These are phyloP conservation scores for Oscheius onirici DNA, from an alignment of 2,888 invertebrate genomes.

Conservation along the genomic window DNA sequence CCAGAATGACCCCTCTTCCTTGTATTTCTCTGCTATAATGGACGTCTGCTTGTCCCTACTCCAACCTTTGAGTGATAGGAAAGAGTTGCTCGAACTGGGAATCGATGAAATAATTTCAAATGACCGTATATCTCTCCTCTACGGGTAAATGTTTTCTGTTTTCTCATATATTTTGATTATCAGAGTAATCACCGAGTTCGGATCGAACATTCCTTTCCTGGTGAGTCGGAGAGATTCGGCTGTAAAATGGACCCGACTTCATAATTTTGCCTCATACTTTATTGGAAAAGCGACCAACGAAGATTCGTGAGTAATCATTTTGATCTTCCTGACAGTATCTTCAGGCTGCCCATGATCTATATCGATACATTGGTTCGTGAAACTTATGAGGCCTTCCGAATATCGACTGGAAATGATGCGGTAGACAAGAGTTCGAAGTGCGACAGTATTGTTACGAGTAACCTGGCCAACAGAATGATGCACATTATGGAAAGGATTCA, in stretches of 20 bases:
- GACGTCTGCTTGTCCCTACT: slow-evolving; percentile 5
- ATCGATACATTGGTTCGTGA: slow-evolving; percentile 9
- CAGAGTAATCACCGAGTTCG: background rate
- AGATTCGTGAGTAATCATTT: background rate
- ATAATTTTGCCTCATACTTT: slow-evolving; percentile 22
- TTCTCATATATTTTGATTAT: background rate
- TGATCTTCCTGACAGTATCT: background rate
- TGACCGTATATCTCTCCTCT: slow-evolving; percentile 4
- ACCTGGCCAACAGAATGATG: slow-evolving; percentile 19
- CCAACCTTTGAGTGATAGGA: background rate
- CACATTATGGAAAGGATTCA: slow-evolving; percentile 16
- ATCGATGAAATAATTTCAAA: background rate
- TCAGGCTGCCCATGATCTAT: slow-evolving; percentile 14
- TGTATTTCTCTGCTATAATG: slow-evolving; percentile 10
- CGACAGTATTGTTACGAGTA: slow-evolving; percentile 19
- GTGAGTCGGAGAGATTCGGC: slow-evolving; percentile 3
- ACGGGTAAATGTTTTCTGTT: slow-evolving; percentile 19
- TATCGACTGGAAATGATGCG: slow-evolving; percentile 9
- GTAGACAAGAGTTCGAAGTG: background rate
- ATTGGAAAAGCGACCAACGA: background rate
- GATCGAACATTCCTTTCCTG: background rate
- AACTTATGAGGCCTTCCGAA: slow-evolving; percentile 14
- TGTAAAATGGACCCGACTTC: slow-evolving; percentile 24
- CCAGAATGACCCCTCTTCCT: slow-evolving; percentile 11
- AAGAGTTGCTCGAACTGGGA: background rate